Base-by-base conservation (phyloP, 2,888 invertebrate species). In the Netelia inedita region DNA sequence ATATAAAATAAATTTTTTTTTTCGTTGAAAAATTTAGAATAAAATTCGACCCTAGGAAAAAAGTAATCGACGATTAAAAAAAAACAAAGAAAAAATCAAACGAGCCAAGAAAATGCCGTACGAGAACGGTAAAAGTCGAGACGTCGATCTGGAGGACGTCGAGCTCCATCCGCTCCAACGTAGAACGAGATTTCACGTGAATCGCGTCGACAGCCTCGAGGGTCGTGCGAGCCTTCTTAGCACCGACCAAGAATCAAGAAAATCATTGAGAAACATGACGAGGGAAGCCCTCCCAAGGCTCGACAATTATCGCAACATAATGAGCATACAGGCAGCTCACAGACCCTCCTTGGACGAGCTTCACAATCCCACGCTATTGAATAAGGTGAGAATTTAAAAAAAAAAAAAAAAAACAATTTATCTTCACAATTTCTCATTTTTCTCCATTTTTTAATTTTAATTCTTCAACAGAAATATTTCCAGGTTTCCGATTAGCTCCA, bases 261-360 rank as follows among this genome's bases (percentile, higher is more conserved):
- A 93, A 78, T 93, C 93, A 11, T 88, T 93, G 82, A 91, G 93
- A 85, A 91, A 98, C 92, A 96, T 98, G 93, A 98, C 98, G 23
- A 94, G 98, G 80, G 98, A 98, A 94, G 98, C 98, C 8, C 93
- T 98, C 83, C 98, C 98, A 1, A 95, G 98, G 74, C 94, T 98
- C 94, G 98, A 98, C 93, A 98, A 98, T 94, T 98, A 98, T 94
- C 95, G 98, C 87, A 98, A 98, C 91, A 97, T 98, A 89, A 95
- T 98, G 95, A 98, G 98, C 19, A 96, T 98, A 63, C 98, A 98
- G 93, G 98, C 98, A 2, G 97, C 97, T 10, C 97, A 97, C 88
- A 95, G 98, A 87, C 98, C 98, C 16, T 98, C 98, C 3, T 94
- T 98, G 85, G 98, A 98, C 92, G 98, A 98, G 94, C 95, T 98